Conservation (phyloP, 2,113 vertebrate genomes). For the Peromyscus maniculatus region DNA sequence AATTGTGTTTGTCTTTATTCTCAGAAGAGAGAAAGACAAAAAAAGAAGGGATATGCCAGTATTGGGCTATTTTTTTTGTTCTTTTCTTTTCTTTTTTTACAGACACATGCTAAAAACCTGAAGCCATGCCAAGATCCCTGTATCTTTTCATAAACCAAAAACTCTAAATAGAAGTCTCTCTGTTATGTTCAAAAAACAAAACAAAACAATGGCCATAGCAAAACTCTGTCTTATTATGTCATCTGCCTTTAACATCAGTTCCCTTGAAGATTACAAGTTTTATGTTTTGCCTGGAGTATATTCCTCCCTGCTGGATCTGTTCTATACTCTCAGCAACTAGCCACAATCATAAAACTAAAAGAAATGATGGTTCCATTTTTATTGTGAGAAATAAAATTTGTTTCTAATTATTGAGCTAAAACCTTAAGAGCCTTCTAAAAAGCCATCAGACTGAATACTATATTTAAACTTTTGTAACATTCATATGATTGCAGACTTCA, state of each 20-base stretch:
- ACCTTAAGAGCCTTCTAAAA: slow-evolving; percentile 23
- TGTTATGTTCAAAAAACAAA: neutral
- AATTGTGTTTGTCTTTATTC: slow-evolving; percentile 77
- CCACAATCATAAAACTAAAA: slow-evolving; percentile 68
- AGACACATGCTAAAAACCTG: slow-evolving; percentile 66
- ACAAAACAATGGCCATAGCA: slow-evolving; percentile 54
- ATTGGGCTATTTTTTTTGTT: slow-evolving; percentile 57
- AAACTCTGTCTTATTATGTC: slow-evolving; percentile 65
- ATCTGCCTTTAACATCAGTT: slow-evolving; percentile 65
- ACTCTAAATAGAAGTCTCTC: slow-evolving; percentile 50
- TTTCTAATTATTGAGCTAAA: slow-evolving; percentile 27
- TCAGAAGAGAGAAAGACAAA: slow-evolving; percentile 52
- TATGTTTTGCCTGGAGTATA: slow-evolving; percentile 66
- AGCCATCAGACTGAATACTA: neutral
- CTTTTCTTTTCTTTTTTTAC: slow-evolving; percentile 39
- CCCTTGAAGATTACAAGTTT: neutral
- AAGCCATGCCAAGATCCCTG: slow-evolving; percentile 45
- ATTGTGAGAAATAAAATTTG: slow-evolving; percentile 71
- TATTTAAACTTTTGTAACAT: slow-evolving; percentile 8
- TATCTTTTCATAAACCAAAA: slow-evolving; percentile 64
- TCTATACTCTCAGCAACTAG: slow-evolving; percentile 55
- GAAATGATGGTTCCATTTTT: slow-evolving; percentile 72
- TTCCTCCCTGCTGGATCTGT: slow-evolving; percentile 56
- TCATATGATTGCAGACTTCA: neutral
- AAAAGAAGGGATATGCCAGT: neutral